These are phyloP conservation scores for Gymnorhina tibicen DNA, from an alignment of 2,113 vertebrate species.

Conservation along the genomic window DNA sequence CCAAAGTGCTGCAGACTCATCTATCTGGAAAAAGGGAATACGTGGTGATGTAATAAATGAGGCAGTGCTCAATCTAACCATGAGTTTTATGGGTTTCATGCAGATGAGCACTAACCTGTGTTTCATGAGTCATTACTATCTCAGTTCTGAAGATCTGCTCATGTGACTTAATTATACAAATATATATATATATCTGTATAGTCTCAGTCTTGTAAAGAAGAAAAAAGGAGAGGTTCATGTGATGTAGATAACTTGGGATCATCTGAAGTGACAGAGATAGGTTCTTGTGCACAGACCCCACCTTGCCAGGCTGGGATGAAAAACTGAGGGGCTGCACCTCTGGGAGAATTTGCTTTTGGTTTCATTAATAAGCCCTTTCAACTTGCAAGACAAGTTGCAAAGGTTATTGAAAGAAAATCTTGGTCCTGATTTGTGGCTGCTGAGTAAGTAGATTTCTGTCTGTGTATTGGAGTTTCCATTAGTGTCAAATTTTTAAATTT, in stretches of 20 bases:
- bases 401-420: background rate
- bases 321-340: background rate
- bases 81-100: background rate
- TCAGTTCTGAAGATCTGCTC: background rate
- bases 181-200: background rate
- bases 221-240: background rate
- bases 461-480: constrained; percentile 4
- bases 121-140: background rate
- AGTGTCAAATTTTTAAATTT: constrained; percentile 36
- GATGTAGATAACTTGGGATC: background rate
- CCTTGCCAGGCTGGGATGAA: background rate
- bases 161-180: background rate
- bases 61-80: background rate
- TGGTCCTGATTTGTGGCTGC: background rate
- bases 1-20: background rate
- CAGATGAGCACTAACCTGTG: background rate
- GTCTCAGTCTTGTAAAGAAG: background rate
- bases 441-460: background rate
- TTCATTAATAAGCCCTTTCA: background rate
- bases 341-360: background rate
- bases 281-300: background rate
- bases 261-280: background rate
- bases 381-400: background rate
- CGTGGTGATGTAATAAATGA: background rate
- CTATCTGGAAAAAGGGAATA: background rate